Percentiles rank a stretch among this genome's conserved stretches.
Conservation (phyloP, 2,888 invertebrate species). For the Danaus chrysippus region DNA sequence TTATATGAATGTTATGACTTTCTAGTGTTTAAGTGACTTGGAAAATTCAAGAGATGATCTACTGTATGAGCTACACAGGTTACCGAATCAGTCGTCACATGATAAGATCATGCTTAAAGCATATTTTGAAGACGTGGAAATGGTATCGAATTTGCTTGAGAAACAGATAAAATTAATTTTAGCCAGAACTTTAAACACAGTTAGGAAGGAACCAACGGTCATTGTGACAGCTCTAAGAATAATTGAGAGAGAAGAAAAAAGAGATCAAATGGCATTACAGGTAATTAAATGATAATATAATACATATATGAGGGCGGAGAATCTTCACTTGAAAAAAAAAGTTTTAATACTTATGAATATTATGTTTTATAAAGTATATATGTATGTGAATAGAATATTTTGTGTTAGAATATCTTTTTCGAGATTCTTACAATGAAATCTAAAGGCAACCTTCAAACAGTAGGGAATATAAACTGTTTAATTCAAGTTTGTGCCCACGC, state of each 20-base stretch:
- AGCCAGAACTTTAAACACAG: conserved; percentile 94
- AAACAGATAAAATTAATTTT: conserved; percentile 95
- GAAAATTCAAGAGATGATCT: conserved; percentile 98
- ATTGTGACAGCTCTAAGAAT: conserved; percentile 97
- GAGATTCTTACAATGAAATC: no score
- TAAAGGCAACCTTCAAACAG: no score
- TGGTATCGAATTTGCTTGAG: conserved; percentile 91
- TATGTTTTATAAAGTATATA: no score
- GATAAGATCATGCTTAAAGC: conserved; percentile 96
- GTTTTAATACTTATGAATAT: no score
- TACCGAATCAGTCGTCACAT: conserved; percentile 93
- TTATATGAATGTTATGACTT: neutral
- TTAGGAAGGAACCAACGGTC: conserved; percentile 95
- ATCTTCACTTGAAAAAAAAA: no score
- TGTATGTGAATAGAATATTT: no score
- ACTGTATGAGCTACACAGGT: conserved; percentile 94
- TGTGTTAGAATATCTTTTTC: no score
- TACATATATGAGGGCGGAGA: no score
- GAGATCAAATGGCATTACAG: conserved; percentile 91
- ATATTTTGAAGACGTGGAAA: conserved; percentile 97
- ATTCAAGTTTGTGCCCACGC: no score
- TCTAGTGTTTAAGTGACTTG: conserved; percentile 91
- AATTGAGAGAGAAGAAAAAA: conserved; percentile 97
- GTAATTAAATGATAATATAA: conserved; percentile 34
- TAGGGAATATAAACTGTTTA: no score